Percentiles rank a stretch among this genome's conserved stretches.
phyloP scores from a whole-genome alignment of 2,888 invertebrate genomes.

The Baronia brevicornis region DNA sequence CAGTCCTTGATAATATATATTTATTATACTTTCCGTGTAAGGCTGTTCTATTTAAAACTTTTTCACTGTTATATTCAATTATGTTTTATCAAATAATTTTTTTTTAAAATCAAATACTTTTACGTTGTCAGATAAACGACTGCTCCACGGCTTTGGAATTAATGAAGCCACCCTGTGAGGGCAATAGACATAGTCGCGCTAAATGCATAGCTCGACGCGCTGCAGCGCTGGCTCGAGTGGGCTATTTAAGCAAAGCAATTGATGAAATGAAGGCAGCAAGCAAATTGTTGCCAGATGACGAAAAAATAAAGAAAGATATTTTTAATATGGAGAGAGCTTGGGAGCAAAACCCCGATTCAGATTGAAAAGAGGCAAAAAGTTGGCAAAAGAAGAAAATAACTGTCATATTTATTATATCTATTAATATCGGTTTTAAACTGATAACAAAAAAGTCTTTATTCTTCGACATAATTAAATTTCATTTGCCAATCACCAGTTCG shows the following conservation, averaged over 20 bases:
- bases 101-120: neutral
- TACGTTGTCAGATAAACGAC: constrained; percentile 55
- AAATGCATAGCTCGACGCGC: constrained; percentile 85
- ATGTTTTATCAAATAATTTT: too few relatives aligned
- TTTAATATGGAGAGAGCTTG: constrained; percentile 86
- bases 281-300: constrained; percentile 78
- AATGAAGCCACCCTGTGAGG: constrained; percentile 81
- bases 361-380: constrained; percentile 36
- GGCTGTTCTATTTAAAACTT: too few relatives aligned
- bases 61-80: too few relatives aligned
- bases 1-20: too few relatives aligned
- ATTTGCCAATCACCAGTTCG: too few relatives aligned
- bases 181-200: constrained; percentile 82
- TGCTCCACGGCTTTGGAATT: constrained; percentile 82
- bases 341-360: constrained; percentile 83
- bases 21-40: too few relatives aligned
- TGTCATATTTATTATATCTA: too few relatives aligned
- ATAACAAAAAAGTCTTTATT: too few relatives aligned
- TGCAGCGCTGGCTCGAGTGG: constrained; percentile 81
- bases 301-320: constrained; percentile 76
- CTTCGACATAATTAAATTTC: too few relatives aligned
- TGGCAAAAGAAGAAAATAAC: too few relatives aligned
- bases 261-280: constrained; percentile 85
- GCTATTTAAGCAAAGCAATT: constrained; percentile 81
- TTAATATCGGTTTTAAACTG: too few relatives aligned